Percentiles rank a stretch among this genome's conserved stretches.
Evolutionary conservation across 2,888 invertebrate genomes (phyloP).

Genomic region (Cheilosia vernalis): DNA sequence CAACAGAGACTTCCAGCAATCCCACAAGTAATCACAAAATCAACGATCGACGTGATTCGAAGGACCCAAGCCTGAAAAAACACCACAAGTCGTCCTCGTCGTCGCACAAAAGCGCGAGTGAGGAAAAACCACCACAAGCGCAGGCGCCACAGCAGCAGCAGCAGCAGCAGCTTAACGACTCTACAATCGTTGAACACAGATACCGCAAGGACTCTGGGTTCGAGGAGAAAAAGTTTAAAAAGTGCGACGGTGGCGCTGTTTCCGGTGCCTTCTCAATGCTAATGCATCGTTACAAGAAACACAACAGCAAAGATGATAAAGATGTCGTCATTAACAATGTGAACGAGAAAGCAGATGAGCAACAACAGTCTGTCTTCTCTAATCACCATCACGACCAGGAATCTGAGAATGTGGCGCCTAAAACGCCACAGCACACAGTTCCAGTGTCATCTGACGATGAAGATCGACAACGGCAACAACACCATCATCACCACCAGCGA

Average conservation of each 20-base stretch:
- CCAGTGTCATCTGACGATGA: constrained; percentile 75
- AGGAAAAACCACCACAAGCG: constrained; percentile 76
- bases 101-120: constrained; percentile 35
- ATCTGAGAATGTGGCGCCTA: constrained; percentile 56
- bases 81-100: constrained; percentile 66
- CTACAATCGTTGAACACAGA: constrained; percentile 79
- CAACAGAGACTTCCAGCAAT: constrained; percentile 75
- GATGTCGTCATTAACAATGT: constrained; percentile 53
- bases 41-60: constrained; percentile 88
- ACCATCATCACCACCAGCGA: constrained; percentile 79
- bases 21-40: constrained; percentile 84
- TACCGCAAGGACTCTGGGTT: constrained; percentile 77
- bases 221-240: constrained; percentile 79
- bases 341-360: constrained; percentile 50
- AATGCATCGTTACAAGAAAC: constrained; percentile 76
- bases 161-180: constrained; percentile 55
- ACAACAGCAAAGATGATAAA: constrained; percentile 76
- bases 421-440: constrained; percentile 55
- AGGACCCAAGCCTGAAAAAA: constrained; percentile 84
- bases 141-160: constrained; percentile 62
- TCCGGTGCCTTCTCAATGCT: constrained; percentile 63
- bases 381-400: constrained; percentile 48
- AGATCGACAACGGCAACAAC: constrained; percentile 60
- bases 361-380: constrained; percentile 11
- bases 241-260: constrained; percentile 76